A percentile compares a stretch with the other conserved stretches of the same genome.
These are phyloP conservation scores for Listronotus oregonensis DNA, from an alignment of 1,140 invertebrate species.

Conservation along the genomic window DNA sequence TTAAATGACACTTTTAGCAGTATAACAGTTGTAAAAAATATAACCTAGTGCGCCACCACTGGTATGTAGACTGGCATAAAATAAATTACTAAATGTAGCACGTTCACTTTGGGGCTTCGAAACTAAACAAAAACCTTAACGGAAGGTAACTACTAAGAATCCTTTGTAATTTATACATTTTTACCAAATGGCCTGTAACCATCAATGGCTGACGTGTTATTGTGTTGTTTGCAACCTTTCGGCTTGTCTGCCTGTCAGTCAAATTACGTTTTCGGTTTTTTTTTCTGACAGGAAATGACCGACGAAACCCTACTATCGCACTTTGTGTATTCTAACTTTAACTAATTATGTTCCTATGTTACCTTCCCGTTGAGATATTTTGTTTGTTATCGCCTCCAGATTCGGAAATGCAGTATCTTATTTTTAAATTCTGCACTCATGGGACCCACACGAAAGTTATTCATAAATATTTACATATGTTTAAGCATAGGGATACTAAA, in stretches of 20 bases:
- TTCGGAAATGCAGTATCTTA: too few species aligned
- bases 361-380: not conserved
- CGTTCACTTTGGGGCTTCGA: not conserved
- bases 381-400: not conserved
- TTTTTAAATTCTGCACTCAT: too few species aligned
- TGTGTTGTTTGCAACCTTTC: slow-evolving; percentile 33
- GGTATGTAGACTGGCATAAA: not conserved
- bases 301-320: slow-evolving; percentile 40
- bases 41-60: too few species aligned
- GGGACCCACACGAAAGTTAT: too few species aligned
- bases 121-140: slow-evolving; percentile 7
- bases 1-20: too few species aligned
- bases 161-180: slow-evolving; percentile 36
- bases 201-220: slow-evolving; percentile 30
- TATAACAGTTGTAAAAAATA: too few species aligned
- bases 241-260: slow-evolving; percentile 39
- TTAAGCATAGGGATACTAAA: too few species aligned
- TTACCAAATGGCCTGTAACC: slow-evolving; percentile 18
- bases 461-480: too few species aligned
- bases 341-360: slow-evolving; percentile 25
- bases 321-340: slow-evolving; percentile 19
- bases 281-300: slow-evolving; percentile 48
- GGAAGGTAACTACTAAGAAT: slow-evolving; percentile 30
- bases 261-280: slow-evolving; percentile 46
- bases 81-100: not conserved